Evolutionary conservation across 2,797 vertebrate species (phyloP).

Genomic region (Aphelocoma californica): DNA sequence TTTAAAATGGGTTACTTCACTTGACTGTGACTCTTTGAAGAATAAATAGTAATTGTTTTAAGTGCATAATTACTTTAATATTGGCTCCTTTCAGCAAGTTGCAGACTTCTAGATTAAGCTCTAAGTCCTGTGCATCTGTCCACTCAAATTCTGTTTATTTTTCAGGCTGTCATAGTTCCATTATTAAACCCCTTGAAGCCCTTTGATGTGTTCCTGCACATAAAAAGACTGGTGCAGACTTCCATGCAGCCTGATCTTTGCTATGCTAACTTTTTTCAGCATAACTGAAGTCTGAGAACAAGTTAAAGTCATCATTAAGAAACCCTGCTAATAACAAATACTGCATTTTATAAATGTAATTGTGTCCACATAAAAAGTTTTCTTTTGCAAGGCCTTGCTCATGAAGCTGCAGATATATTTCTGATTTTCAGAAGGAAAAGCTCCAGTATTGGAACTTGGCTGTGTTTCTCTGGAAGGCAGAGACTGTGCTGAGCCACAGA

Average conservation of each 20-base stretch:
- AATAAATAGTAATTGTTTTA: conserved; percentile 69
- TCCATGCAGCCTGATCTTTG: conserved; percentile 42
- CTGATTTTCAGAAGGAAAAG: background rate
- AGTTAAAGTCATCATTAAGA: conserved; percentile 25
- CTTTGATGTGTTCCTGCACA: conserved; percentile 29
- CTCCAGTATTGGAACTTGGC: background rate
- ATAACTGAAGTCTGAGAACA: conserved; percentile 9
- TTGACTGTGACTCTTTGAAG: conserved; percentile 67
- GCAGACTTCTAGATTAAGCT: conserved; percentile 53
- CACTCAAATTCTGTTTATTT: conserved; percentile 51
- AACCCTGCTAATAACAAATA: background rate
- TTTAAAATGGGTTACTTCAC: conserved; percentile 59
- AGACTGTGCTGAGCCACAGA: background rate
- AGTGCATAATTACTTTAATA: conserved; percentile 71
- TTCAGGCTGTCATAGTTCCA: conserved; percentile 36
- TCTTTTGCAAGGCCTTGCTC: background rate
- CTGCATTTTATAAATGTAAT: background rate
- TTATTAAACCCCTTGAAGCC: conserved; percentile 57
- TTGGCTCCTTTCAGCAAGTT: conserved; percentile 62
- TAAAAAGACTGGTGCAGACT: conserved; percentile 15
- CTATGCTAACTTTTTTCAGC: conserved; percentile 1
- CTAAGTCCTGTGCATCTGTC: conserved; percentile 64
- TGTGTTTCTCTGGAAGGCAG: background rate
- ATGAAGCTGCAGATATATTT: background rate
- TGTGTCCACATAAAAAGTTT: background rate